Evolutionary conservation across 1,140 invertebrate genomes (phyloP), one percentile per base, ranked within the genome.

Genomic region (Steinernema khuongi): DNA sequence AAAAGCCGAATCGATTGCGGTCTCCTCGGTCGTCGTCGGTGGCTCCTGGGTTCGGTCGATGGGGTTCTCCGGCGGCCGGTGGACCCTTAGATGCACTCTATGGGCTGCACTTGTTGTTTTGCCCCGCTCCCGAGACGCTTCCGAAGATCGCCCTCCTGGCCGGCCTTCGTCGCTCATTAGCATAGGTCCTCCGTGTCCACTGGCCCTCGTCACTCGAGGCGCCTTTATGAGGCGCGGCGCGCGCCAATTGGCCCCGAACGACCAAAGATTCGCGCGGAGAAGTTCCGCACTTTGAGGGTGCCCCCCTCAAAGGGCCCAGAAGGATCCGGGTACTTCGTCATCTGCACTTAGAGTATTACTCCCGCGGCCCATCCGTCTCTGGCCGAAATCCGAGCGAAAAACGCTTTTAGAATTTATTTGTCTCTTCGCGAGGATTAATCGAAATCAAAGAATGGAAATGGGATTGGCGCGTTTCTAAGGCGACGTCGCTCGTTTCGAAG

Each of bases 401-500:
- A 26, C 50, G 50, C 50, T 26, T 60, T 60, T 60, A 60, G 26
- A 60, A 60, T 60, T 60, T 60, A 60, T 60, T 60, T 22, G 36
- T 22, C 50, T 60, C n/a, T n/a, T n/a, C 11, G 50, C 50, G 26
- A 60, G 26, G 50, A 60, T 60, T 60, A 60, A 60, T 60, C 22
- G 50, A 60, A 60, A 60, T 60, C 50, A 60, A 60, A 60, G 50
- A 60, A 60, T 60, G 11, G 11, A 26, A 26, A 4, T 22, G 50
- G 19, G 26, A 11, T 26, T 7, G 50, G 7, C 50, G 7, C 36
- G 36, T 26, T 60, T 60, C 22, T 60, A 60, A 22, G 50, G 50
- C 36, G 36, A 41, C 36, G 36, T 11, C n/a, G 36, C 7, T n/a
- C 36, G 7, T 41, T 41, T 11, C 36, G 36, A 7, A 11, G 36